These are phyloP conservation scores for Labeo catla DNA, from an alignment of 2,113 vertebrate species.

Conservation along the genomic window DNA sequence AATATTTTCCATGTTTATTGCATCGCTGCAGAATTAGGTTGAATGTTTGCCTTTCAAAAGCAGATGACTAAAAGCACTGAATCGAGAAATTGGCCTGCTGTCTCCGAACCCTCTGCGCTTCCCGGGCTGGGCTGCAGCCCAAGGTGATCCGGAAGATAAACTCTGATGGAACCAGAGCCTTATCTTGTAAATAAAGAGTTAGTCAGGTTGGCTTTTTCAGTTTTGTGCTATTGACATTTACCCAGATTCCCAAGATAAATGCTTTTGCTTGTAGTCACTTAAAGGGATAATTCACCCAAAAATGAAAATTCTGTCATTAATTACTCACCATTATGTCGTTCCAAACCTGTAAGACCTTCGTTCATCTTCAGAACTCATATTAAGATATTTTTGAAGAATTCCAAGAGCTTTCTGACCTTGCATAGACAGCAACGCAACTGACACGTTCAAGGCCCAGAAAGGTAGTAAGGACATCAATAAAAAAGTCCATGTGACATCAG, in stretches of 20 bases:
- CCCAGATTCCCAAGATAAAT: constrained; percentile 14
- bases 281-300: background rate
- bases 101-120: constrained; percentile 13
- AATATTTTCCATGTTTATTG: constrained; percentile 11
- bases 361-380: too few relatives aligned
- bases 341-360: too few relatives aligned
- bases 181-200: constrained; percentile 55
- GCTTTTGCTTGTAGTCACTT: background rate
- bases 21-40: constrained; percentile 22
- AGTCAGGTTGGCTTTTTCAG: constrained; percentile 15
- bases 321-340: too few relatives aligned
- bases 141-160: constrained; percentile 67
- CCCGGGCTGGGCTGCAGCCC: constrained; percentile 36
- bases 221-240: constrained; percentile 15
- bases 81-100: constrained; percentile 46
- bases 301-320: too few relatives aligned
- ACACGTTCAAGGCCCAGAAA: too few relatives aligned
- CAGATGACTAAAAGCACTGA: constrained; percentile 41
- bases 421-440: too few relatives aligned
- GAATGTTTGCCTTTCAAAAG: constrained; percentile 31
- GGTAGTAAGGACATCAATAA: too few relatives aligned
- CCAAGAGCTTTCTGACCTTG: too few relatives aligned
- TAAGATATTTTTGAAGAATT: background rate
- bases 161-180: constrained; percentile 61
- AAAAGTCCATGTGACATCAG: too few relatives aligned